These are phyloP conservation scores for Platypus cylindrus DNA, from an alignment of 2,888 invertebrate species.

Conservation along the genomic window DNA sequence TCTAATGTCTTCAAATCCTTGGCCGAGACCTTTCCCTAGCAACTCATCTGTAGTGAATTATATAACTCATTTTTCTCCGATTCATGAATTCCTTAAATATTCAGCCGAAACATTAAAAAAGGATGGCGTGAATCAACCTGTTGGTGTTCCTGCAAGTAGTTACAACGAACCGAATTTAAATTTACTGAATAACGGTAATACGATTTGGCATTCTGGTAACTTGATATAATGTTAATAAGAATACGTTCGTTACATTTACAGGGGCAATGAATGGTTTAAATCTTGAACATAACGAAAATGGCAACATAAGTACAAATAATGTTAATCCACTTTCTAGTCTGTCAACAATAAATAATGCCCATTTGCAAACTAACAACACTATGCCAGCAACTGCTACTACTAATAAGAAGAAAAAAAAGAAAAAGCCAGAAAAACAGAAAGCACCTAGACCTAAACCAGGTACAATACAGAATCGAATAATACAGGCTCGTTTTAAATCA, in stretches of 20 bases:
- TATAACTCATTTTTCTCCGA: conserved; percentile 62
- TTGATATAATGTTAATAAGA: not conserved
- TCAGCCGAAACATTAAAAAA: conserved; percentile 66
- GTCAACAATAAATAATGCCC: conserved; percentile 33
- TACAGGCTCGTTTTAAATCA: too few species aligned
- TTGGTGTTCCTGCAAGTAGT: conserved; percentile 17
- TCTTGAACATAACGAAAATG: conserved; percentile 6
- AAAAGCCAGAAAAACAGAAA: conserved; percentile 64
- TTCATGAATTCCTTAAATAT: conserved; percentile 76
- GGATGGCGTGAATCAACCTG: conserved; percentile 42
- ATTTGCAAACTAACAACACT: conserved; percentile 25
- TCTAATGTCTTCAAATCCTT: conserved; percentile 25
- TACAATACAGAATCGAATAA: conserved; percentile 5
- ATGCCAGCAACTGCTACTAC: conserved; percentile 2
- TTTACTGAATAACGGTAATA: conserved; percentile 26
- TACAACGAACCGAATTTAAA: conserved; percentile 25
- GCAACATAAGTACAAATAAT: conserved; percentile 20
- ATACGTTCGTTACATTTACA: conserved; percentile 2
- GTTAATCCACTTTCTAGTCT: conserved; percentile 37
- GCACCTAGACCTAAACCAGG: conserved; percentile 76
- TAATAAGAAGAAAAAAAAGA: conserved; percentile 65
- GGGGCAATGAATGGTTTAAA: conserved; percentile 10
- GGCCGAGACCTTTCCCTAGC: conserved; percentile 51
- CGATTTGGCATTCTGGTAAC: conserved; percentile 12
- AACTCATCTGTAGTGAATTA: conserved; percentile 78